phyloP scores from a whole-genome alignment of 2,888 invertebrate species.

The Drosophila affinis region DNA sequence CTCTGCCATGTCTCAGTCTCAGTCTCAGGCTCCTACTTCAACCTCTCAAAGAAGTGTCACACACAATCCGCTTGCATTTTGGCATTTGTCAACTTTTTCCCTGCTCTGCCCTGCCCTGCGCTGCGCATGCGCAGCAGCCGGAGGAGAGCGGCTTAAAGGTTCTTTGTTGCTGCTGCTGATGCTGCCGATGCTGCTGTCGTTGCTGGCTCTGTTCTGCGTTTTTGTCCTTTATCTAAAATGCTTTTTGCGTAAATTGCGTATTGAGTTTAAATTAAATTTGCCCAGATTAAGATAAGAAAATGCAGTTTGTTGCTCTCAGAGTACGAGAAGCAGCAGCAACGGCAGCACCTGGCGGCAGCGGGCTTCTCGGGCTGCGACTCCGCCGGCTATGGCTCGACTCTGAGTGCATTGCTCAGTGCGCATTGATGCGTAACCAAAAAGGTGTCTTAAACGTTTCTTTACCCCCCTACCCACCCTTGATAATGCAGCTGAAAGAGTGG shows the following conservation, averaged over 20 bases:
- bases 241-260: constrained; percentile 81
- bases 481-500: neutral
- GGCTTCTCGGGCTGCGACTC: constrained; percentile 13
- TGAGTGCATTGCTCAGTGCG: constrained; percentile 12
- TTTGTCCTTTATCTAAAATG: constrained; percentile 77
- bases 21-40: constrained; percentile 4
- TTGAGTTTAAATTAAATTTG: constrained; percentile 80
- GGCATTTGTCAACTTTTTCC: constrained; percentile 78
- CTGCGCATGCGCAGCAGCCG: constrained; percentile 70
- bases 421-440: constrained; percentile 71
- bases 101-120: constrained; percentile 48
- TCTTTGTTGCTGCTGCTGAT: constrained; percentile 32
- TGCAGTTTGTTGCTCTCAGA: constrained; percentile 56
- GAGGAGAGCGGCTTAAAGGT: constrained; percentile 17
- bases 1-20: neutral
- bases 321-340: constrained; percentile 18
- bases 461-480: constrained; percentile 13
- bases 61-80: constrained; percentile 78
- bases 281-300: constrained; percentile 79
- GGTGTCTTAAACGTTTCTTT: constrained; percentile 74
- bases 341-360: constrained; percentile 33
- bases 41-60: constrained; percentile 69
- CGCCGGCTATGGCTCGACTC: neutral
- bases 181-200: constrained; percentile 5
- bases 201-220: constrained; percentile 22